phyloP scores from a whole-genome alignment of 2,888 invertebrate genomes.

The Xanthia togata region DNA sequence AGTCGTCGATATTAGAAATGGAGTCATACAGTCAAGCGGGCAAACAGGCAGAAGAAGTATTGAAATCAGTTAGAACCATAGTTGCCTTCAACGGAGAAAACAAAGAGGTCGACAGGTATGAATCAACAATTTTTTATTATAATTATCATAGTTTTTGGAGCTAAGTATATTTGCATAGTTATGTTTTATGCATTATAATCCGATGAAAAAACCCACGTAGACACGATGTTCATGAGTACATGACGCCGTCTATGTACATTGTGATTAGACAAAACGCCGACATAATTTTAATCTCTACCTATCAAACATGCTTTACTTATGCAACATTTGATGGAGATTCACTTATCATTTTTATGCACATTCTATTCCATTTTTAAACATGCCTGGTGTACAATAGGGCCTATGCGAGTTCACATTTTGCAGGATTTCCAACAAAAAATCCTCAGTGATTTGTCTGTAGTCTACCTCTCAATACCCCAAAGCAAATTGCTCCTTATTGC shows the following conservation, averaged over 20 bases:
- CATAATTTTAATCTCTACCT: not conserved
- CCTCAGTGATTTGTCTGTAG: not conserved
- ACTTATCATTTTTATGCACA: not conserved
- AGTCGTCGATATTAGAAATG: constrained; percentile 92
- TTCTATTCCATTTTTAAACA: not conserved
- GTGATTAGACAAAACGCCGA: not conserved
- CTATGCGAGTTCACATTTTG: not conserved
- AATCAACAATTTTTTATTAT: not conserved
- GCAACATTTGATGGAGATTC: not conserved
- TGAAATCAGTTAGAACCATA: constrained; percentile 94
- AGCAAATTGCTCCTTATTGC: not conserved
- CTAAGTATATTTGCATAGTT: not conserved
- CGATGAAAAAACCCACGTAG: not conserved
- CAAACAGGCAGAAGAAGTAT: constrained; percentile 94
- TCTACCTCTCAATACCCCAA: not conserved
- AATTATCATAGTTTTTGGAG: not conserved
- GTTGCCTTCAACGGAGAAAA: constrained; percentile 94
- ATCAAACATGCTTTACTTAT: not conserved
- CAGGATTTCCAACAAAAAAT: not conserved
- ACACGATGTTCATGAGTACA: not conserved
- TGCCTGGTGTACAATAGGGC: not conserved
- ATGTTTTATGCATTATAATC: constrained; percentile 17
- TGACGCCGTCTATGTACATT: not conserved
- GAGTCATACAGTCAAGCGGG: constrained; percentile 95
- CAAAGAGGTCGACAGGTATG: constrained; percentile 92